A percentile compares a stretch with the other conserved stretches of the same genome.
Evolutionary conservation across 2,113 vertebrate genomes (phyloP).

Genomic region (Leptosomus discolor): DNA sequence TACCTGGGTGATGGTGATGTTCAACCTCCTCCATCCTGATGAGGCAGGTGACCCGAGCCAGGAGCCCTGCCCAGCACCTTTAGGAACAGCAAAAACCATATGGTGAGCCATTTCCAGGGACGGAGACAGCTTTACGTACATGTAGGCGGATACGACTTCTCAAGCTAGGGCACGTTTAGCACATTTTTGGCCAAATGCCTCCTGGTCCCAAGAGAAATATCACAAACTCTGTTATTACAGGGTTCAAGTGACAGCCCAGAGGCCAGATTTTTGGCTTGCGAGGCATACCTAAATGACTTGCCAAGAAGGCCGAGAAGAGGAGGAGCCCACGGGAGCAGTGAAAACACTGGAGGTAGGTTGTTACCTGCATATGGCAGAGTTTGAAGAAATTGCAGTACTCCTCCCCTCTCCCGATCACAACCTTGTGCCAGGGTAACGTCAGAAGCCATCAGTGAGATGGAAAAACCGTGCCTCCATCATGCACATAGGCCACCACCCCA

Average conservation of each 20-base stretch:
- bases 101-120: neutral
- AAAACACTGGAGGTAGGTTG: neutral
- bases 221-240: neutral
- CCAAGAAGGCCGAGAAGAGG: neutral
- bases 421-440: neutral
- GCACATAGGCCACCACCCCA: neutral
- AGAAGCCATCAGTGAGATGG: neutral
- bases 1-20: neutral
- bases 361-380: too few relatives aligned
- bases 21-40: neutral
- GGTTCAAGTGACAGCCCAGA: neutral
- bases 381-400: neutral
- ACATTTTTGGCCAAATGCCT: neutral
- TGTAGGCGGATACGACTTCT: neutral
- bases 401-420: fast-evolving
- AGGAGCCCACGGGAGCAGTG: neutral
- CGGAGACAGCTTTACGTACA: fast-evolving
- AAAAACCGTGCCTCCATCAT: neutral
- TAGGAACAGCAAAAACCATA: neutral
- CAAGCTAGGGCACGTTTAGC: neutral
- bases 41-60: neutral
- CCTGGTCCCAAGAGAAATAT: neutral
- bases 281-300: neutral
- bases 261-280: neutral
- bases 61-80: neutral